phyloP scores from a whole-genome alignment of 1,140 invertebrate species.

The Drosophila takahashii region DNA sequence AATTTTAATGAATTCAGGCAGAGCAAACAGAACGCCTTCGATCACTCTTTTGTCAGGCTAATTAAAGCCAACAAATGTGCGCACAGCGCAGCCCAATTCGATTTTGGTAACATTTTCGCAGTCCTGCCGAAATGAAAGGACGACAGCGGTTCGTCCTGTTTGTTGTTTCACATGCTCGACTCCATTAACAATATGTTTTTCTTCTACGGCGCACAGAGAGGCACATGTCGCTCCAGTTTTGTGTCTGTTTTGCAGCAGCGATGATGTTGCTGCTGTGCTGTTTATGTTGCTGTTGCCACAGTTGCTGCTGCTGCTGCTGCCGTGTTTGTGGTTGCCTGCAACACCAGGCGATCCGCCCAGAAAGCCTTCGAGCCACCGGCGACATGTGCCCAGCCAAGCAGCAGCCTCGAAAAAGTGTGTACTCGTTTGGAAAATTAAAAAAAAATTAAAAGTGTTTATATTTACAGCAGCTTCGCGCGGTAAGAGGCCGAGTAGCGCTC shows the following conservation, averaged over 20 bases:
- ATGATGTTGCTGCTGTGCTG: slow-evolving; percentile 5
- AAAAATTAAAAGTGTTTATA: slow-evolving; percentile 74
- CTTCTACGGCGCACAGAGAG: slow-evolving; percentile 40
- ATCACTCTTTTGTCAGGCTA: slow-evolving; percentile 6
- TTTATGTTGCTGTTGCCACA: slow-evolving; percentile 2
- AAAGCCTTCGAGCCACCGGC: slow-evolving; percentile 24
- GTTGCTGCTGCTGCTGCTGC: slow-evolving; percentile 13
- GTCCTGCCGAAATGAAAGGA: slow-evolving; percentile 1
- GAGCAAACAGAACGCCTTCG: neutral
- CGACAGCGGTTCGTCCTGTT: slow-evolving; percentile 40
- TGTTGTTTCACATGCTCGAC: slow-evolving; percentile 81
- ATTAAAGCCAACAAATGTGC: slow-evolving; percentile 31
- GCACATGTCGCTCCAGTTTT: slow-evolving; percentile 49
- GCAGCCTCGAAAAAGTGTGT: slow-evolving; percentile 56
- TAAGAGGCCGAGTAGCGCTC: neutral
- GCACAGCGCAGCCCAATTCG: neutral
- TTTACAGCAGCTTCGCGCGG: slow-evolving; percentile 30
- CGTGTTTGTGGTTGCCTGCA: slow-evolving; percentile 50
- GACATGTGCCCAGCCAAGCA: slow-evolving; percentile 36
- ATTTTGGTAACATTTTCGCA: slow-evolving; percentile 11
- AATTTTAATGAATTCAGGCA: slow-evolving; percentile 29
- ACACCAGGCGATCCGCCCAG: slow-evolving; percentile 14
- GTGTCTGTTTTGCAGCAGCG: slow-evolving; percentile 12
- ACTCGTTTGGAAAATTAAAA: slow-evolving; percentile 79
- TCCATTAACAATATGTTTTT: slow-evolving; percentile 82